phyloP scores from a whole-genome alignment of 1,140 invertebrate species.

The Drosophila sp. region DNA sequence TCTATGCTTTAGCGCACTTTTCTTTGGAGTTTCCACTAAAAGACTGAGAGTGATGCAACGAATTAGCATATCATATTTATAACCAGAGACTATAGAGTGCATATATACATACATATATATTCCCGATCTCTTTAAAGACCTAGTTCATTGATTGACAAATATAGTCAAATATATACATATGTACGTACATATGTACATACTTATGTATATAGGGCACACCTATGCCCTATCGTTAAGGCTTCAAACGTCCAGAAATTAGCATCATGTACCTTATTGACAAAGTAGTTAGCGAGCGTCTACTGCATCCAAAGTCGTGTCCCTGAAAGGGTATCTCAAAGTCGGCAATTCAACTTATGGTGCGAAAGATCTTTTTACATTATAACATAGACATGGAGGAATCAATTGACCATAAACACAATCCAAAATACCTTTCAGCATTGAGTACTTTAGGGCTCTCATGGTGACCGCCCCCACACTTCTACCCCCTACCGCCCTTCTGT shows the following conservation, averaged over 20 bases:
- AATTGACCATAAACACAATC: slow-evolving; percentile 13
- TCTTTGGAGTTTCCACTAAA: slow-evolving; percentile 55
- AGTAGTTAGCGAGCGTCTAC: no score
- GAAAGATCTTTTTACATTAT: not conserved
- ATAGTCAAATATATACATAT: no score
- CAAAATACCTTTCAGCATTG: slow-evolving; percentile 40
- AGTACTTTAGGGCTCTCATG: slow-evolving; percentile 31
- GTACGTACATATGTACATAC: no score
- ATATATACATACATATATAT: slow-evolving; percentile 2
- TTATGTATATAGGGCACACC: no score
- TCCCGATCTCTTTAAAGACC: not conserved
- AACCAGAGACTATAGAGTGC: slow-evolving; percentile 23
- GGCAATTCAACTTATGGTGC: not conserved
- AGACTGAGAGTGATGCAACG: slow-evolving; percentile 70
- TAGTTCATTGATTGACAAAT: not conserved
- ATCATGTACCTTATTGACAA: no score
- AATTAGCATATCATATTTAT: slow-evolving; percentile 70
- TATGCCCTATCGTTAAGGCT: no score
- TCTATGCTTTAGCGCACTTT: slow-evolving; percentile 56
- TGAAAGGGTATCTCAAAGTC: not conserved
- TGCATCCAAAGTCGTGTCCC: no score
- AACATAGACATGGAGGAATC: not conserved
- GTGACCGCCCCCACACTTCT: not conserved
- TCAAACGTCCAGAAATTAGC: no score
- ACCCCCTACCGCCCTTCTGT: slow-evolving; percentile 1